Base-by-base conservation (phyloP, 2,797 vertebrate genomes). In the Parambassis ranga region DNA sequence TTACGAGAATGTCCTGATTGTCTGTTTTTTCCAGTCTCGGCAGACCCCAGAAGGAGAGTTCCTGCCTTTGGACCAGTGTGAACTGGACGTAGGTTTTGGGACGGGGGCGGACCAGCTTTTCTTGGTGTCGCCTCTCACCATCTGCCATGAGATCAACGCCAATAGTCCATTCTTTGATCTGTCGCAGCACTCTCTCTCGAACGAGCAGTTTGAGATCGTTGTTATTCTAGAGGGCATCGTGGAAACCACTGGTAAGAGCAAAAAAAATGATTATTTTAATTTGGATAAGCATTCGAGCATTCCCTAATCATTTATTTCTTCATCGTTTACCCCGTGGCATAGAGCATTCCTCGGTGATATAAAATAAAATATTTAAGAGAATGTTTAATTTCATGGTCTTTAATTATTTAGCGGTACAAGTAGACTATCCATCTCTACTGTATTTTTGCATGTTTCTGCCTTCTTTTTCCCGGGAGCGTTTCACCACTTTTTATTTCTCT, bases 11-110 rank as follows among this genome's bases (percentile, higher is more conserved):
- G 31, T 48, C 16, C 10, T 52, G 1, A 32, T 57, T 6, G 2
- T 72, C 59, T 74, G 26, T 87, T 52, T 24, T 69, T 78, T 42
- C 75, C 75, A 96, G 95, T 96, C 95, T 59, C 91, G 95, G 30
- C 95, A 96, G 87, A 96, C 95, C 15, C 94, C 94, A 0, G 95
- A 96, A 82, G 95, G 95, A 1, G 95, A 96, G 85, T 96, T 96
- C 78, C 90, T 96, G 74, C 95, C 95, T 0, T 82, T 96, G 77
- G 95, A 96, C 77, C 95, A 96, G 80, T 94, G 94, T 57, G 95
- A 96, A 64, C 86, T 96, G 86, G 94, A 96, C 3, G 95, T 96
- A 59, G 95, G 95, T 31, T 96, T 96, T 36, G 94, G 95, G 71
- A 96, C 95, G 0, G 95, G 95, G 14, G 94, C 95, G 0, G 95